Base-by-base conservation (phyloP, 2,113 vertebrate species). In the Nettapus auritus region DNA sequence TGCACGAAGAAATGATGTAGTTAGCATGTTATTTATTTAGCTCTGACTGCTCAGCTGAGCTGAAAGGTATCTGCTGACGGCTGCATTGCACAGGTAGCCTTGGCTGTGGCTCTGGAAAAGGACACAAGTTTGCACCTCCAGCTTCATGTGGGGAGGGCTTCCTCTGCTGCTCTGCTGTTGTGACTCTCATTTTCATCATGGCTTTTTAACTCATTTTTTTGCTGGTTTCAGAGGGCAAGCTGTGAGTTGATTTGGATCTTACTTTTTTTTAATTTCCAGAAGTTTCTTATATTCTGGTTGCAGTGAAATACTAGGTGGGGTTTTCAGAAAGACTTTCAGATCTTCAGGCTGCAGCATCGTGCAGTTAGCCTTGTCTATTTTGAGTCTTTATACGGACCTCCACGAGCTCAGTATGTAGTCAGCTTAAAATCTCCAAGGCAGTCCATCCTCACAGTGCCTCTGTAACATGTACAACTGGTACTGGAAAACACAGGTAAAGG, bases 391-490 rank as follows among this genome's bases (percentile, higher is more conserved):
- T 83, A 8, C 4, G 29, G 82, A 69, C 22, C 22, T 92, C 16
- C 33, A 33, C 0, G 1, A 86, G 59, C 36, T 42, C 20, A 40
- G 11, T 29, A 7, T n/a, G 13, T 11, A 15, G n/a, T 56, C 66
- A 76, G 8, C 50, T 80, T 46, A 0, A 28, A 19, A 21, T 28
- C 33, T 78, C 33, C 56, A 31, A 3, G 0, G 5, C 42, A 74
- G 23, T 50, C 80, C 14, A 68, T 53, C n/a, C 18, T 33, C 42
- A 11, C 2, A 5, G 4, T 29, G 28, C 17, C 31, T 76, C 63
- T 70, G 34, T 36, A 70, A 59, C 1, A 0, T 1, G 0, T 14
- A 21, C 56, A 81, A 31, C 5, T 20, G 2, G 7, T 25, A 8
- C 9, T 67, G 67, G 44, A 59, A 16, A 59, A 19, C 3, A 1